Evolutionary conservation across 2,888 invertebrate species (phyloP), one percentile per base, ranked within the genome.

Genomic region (Bimastos eiseni): DNA sequence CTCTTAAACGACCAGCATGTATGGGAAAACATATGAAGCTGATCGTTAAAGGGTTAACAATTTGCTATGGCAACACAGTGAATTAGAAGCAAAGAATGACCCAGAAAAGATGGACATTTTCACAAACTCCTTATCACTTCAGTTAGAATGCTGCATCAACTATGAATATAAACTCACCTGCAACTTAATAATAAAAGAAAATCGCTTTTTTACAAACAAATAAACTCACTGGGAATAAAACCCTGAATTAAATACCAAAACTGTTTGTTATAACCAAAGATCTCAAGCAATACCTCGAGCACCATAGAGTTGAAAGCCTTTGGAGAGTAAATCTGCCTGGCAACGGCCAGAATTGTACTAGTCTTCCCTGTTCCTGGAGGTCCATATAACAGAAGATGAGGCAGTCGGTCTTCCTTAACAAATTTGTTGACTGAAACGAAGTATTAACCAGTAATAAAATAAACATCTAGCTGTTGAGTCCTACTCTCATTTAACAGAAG

Each of bases 291-390:
- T 92, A 96, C 96, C 95, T 96, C 96, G 37, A 96, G 93, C 15
- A 98, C 98, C 98, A 99, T 98, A 0, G 98, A 98, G 94, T 97
- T 97, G 94, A 98, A 98, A 94, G 98, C 98, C 92, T 97, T 96
- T 15, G 97, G 97, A 8, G 97, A 96, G 94, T 99, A 99, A 93
- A 99, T 96, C 95, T 98, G 97, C 93, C 96, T 97, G 4, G 99
- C 99, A 95, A 98, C 98, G 37, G 99, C 99, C 92, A 99, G 96
- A 92, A 99, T 98, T 17, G 99, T 99, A 92, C 98, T 98, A 0
- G 99, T 99, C 96, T 99, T 99, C 24, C 95, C 99, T 41, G 99
- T 99, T 90, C 99, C 99, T 0, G 99, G 99, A 21, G 99, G 99
- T 0, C 99, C 99, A 96, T 99, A 99, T 94, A 99, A 97, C 41